Conservation (phyloP, 92 coral and sea anemone genomes). For the Parazoanthus swiftii region DNA sequence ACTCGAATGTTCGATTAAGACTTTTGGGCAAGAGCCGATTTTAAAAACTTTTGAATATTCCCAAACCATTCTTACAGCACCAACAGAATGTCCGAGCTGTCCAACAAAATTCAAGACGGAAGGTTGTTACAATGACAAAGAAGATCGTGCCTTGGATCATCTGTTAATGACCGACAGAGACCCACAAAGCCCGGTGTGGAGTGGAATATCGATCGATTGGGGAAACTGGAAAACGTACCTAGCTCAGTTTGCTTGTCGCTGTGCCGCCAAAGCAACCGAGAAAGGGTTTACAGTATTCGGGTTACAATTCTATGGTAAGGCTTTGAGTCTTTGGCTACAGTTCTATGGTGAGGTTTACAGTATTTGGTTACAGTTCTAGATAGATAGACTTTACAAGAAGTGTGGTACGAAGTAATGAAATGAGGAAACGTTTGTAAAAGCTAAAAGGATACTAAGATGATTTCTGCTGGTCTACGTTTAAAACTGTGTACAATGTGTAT, state of each 20-base stretch:
- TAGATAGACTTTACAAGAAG: too few relatives aligned
- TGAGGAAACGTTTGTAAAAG: too few relatives aligned
- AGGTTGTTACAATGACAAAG: constrained; percentile 35
- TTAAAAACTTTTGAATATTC: too few relatives aligned
- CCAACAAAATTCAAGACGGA: constrained; percentile 21
- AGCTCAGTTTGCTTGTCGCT: constrained; percentile 34
- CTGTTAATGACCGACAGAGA: constrained; percentile 27
- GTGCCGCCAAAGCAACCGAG: constrained; percentile 8
- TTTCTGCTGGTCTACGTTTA: too few relatives aligned
- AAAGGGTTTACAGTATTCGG: constrained; percentile 29
- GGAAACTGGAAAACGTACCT: constrained; percentile 24
- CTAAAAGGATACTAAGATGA: too few relatives aligned
- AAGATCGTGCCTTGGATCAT: constrained; percentile 15
- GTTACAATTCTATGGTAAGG: constrained; percentile 28
- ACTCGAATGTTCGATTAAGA: too few relatives aligned
- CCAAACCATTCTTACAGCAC: background rate
- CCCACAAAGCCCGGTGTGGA: background rate
- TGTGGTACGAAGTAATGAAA: too few relatives aligned
- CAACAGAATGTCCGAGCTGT: constrained; percentile 27
- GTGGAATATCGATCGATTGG: constrained; percentile 28
- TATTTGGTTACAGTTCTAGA: too few relatives aligned
- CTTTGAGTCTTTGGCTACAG: too few relatives aligned
- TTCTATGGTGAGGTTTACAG: background rate
- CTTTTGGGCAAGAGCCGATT: too few relatives aligned
- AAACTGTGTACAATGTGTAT: too few relatives aligned